Conservation (phyloP, 1,140 invertebrate genomes). For the Orussus abietinus region DNA sequence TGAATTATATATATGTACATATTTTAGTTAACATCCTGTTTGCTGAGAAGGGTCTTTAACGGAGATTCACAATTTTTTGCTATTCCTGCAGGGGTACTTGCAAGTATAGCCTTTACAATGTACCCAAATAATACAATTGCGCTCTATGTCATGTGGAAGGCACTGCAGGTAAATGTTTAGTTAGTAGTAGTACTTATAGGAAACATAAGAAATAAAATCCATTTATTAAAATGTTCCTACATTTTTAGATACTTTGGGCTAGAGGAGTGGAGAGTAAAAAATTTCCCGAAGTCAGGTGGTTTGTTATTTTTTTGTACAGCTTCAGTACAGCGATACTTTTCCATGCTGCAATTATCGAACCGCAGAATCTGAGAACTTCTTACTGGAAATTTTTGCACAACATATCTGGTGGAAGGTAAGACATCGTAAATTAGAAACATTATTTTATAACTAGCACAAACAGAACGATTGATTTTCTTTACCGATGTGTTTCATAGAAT, state of each 20-base stretch:
- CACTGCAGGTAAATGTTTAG: conserved; percentile 55
- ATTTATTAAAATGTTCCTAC: conserved; percentile 11
- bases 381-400: conserved; percentile 79
- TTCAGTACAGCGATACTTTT: conserved; percentile 76
- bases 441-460: conserved; percentile 11
- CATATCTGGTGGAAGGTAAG: conserved; percentile 70
- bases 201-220: conserved; percentile 1
- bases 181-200: background rate
- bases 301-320: conserved; percentile 69
- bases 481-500: no score
- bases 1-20: conserved; percentile 2
- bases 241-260: conserved; percentile 60
- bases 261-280: conserved; percentile 56
- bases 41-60: conserved; percentile 54
- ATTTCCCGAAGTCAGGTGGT: conserved; percentile 61
- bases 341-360: conserved; percentile 76
- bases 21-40: conserved; percentile 58
- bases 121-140: conserved; percentile 68
- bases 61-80: conserved; percentile 60
- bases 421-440: conserved; percentile 8
- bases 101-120: conserved; percentile 59
- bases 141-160: conserved; percentile 70
- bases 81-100: conserved; percentile 62
- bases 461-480: conserved; percentile 31
- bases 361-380: conserved; percentile 72